Percentiles rank a stretch among this genome's conserved stretches.
These are phyloP conservation scores for Trichonephila clavipes DNA, from an alignment of 1,140 invertebrate species.

Conservation along the genomic window DNA sequence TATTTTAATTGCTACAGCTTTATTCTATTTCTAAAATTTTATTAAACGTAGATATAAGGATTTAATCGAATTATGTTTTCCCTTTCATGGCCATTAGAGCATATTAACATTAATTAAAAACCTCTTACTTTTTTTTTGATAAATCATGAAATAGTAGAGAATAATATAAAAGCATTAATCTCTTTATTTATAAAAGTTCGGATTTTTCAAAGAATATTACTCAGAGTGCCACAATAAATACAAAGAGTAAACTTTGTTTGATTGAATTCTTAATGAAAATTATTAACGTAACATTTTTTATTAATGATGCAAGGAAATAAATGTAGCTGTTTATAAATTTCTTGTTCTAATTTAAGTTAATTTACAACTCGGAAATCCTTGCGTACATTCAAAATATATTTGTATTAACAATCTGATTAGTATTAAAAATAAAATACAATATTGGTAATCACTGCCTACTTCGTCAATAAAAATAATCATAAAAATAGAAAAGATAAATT, in stretches of 20 bases:
- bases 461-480: too few species aligned
- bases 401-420: too few species aligned
- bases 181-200: neutral
- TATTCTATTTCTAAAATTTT: neutral
- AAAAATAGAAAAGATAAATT: too few species aligned
- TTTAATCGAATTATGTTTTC: neutral
- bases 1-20: neutral
- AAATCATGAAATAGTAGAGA: neutral
- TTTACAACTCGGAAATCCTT: too few species aligned
- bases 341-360: too few species aligned
- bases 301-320: too few species aligned
- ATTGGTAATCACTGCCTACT: too few species aligned
- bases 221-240: neutral
- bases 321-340: too few species aligned
- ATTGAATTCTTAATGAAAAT: neutral
- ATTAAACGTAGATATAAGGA: neutral
- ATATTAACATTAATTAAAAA: constrained; percentile 1
- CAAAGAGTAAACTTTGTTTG: neutral
- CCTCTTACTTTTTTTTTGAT: neutral
- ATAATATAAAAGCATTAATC: neutral
- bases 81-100: neutral
- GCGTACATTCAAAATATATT: too few species aligned
- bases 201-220: neutral
- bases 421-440: too few species aligned
- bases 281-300: neutral